Evolutionary conservation across 1,140 invertebrate genomes (phyloP).

Genomic region (Cataglyphis hispanica): DNA sequence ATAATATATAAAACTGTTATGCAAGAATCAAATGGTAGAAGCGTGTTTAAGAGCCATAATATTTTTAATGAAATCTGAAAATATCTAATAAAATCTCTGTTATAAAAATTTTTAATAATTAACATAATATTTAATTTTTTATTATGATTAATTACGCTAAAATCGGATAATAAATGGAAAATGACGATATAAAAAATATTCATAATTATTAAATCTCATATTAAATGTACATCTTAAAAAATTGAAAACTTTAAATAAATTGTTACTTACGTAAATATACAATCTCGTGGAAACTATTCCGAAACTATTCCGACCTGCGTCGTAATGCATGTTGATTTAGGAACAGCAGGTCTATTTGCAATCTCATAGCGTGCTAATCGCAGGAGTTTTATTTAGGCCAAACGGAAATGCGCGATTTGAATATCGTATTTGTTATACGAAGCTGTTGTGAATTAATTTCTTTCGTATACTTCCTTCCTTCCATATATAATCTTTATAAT

Average conservation of each 20-base stretch:
- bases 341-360: conserved; percentile 62
- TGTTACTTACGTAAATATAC: neutral
- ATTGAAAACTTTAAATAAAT: neutral
- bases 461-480: neutral
- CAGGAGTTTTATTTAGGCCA: conserved; percentile 62
- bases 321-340: neutral
- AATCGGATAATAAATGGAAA: neutral
- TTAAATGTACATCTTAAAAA: neutral
- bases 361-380: conserved; percentile 46
- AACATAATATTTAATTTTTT: too few relatives aligned
- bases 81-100: neutral
- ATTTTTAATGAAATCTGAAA: neutral
- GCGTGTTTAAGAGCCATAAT: neutral
- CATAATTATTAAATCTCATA: neutral
- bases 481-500: neutral
- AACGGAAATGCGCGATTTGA: conserved; percentile 60
- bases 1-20: neutral
- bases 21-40: too few relatives aligned
- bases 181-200: neutral
- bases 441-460: neutral
- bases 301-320: neutral
- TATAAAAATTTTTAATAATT: neutral
- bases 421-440: conserved; percentile 29
- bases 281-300: too few relatives aligned
- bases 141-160: too few relatives aligned